phyloP scores from a whole-genome alignment of 2,888 invertebrate genomes.

The Acanthosoma haemorrhoidale region DNA sequence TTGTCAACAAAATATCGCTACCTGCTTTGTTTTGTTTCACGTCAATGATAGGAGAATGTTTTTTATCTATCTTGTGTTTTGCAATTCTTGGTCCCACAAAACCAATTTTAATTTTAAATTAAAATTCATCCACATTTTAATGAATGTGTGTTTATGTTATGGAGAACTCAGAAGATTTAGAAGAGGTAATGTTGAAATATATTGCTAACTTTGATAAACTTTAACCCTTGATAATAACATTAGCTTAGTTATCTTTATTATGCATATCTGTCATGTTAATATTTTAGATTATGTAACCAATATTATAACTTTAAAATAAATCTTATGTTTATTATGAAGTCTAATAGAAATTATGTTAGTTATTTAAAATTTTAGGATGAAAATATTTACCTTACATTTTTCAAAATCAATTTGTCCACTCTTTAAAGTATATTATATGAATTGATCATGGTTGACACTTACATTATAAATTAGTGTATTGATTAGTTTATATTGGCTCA shows the following conservation, averaged over 20 bases:
- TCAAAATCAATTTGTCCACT: no score
- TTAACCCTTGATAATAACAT: not conserved
- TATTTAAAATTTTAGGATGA: no score
- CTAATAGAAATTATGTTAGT: conserved; percentile 6
- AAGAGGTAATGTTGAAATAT: not conserved
- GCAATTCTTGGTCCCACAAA: not conserved
- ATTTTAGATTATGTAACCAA: not conserved
- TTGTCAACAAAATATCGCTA: no score
- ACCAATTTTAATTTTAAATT: not conserved
- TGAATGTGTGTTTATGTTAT: conserved; percentile 11
- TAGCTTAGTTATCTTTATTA: not conserved
- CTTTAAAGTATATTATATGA: no score
- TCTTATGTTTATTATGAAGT: not conserved
- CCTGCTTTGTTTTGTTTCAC: no score
- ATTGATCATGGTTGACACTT: no score
- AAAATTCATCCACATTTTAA: not conserved
- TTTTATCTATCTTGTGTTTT: not conserved
- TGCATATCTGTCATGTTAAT: not conserved
- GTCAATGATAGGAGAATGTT: not conserved
- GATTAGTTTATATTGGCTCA: no score
- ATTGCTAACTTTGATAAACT: conserved; percentile 13
- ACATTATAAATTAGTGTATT: no score
- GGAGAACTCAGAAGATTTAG: conserved; percentile 23
- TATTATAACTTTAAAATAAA: not conserved
- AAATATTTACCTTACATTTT: no score